A percentile compares a stretch with the other conserved stretches of the same genome.
phyloP scores from a whole-genome alignment of 2,888 invertebrate species.

The Metacarcinus magister region DNA sequence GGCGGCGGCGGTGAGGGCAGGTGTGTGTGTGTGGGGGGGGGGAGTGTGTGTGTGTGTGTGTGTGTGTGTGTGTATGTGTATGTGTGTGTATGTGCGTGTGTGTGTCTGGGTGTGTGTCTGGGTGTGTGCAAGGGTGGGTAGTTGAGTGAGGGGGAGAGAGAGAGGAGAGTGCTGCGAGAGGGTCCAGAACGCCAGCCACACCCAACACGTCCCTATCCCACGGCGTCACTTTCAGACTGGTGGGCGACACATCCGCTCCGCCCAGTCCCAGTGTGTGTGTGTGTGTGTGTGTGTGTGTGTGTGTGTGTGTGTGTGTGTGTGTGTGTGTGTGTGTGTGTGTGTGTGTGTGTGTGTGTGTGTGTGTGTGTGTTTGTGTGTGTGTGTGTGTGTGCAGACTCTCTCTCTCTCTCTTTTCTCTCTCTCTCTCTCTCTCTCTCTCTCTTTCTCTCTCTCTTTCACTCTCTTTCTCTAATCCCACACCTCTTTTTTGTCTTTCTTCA shows the following conservation, averaged over 20 bases:
- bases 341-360: neutral
- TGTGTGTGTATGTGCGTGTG: conserved; percentile 17
- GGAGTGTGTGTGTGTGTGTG: conserved; percentile 36
- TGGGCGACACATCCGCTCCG: conserved; percentile 41
- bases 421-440: neutral
- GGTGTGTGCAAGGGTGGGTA: neutral
- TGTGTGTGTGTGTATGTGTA: conserved; percentile 17
- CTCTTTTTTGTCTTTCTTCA: neutral
- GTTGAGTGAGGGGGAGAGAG: neutral
- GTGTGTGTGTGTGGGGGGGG: conserved; percentile 9
- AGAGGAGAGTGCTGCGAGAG: conserved; percentile 20
- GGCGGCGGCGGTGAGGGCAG: neutral
- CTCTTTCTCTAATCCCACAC: neutral
- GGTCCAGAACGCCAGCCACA: neutral
- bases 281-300: conserved; percentile 48
- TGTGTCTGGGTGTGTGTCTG: neutral
- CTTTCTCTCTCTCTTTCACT: neutral
- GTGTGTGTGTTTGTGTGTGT: too few relatives aligned
- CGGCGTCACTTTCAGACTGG: conserved; percentile 34
- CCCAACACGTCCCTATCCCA: conserved; percentile 20
- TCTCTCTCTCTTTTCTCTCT: neutral
- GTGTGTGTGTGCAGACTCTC: neutral
- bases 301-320: conserved; percentile 48
- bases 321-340: neutral
- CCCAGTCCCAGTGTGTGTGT: neutral